Base-by-base conservation (phyloP, 2,113 vertebrate genomes). In the Periophthalmodon schlosseri region DNA sequence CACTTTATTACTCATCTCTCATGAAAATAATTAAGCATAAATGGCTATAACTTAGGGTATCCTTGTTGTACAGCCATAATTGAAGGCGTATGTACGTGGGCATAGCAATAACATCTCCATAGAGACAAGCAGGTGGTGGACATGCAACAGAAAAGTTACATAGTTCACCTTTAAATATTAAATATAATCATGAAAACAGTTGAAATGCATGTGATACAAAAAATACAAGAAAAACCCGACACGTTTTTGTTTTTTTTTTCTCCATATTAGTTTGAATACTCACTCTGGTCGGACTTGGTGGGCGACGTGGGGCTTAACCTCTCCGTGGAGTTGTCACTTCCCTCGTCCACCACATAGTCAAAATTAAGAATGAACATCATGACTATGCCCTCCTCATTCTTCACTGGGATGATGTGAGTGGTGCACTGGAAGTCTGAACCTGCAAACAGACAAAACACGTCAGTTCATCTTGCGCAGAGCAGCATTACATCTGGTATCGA, bases 311-410 rank as follows among this genome's bases (percentile, higher is more conserved):
- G 94, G 90, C 96, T 96, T 91, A 94, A 91, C 70, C 95, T 97
- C 91, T 98, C 96, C 0, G 94, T 92, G 56, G 96, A 95, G 77
- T 91, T 85, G 70, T 92, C 92, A 73, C 92, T 96, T 60, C 95
- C 96, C 66, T 96, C 95, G 74, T 97, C 95, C 57, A 94, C 88
- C 50, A 96, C 92, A 16, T 96, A 95, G 46, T 99, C 97, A 83
- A 99, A 99, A 87, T 97, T 97, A 80, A 99, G 93, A 91, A 99
- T 99, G 87, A 99, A 99, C 97, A 99, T 98, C 95, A 99, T 98
- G 74, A 98, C 97, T 81, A 98, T 90, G 0, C 97, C 97, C 14
- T 98, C 97, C 92, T 99, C 96, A 54, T 99, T 99, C 93, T 99
- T 99, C 88, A 99, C 97, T 15, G 97, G 97, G 89, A 99, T 98